Evolutionary conservation across 2,113 vertebrate genomes (phyloP).

Genomic region (Benitochromis conjunctus): DNA sequence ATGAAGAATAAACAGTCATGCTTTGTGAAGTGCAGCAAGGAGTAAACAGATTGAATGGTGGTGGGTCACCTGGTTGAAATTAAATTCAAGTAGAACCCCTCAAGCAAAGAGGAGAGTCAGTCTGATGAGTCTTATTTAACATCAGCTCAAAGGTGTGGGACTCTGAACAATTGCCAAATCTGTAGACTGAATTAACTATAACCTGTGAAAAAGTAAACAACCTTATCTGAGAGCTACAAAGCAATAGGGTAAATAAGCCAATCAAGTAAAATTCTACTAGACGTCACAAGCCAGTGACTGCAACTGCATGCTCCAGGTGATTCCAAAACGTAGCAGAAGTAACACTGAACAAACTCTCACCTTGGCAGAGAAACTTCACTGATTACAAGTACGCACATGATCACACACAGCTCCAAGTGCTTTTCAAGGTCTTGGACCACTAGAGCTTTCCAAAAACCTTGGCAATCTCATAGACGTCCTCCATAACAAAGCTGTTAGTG

Average conservation of each 20-base stretch:
- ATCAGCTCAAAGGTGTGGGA: neutral
- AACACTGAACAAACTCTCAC: neutral
- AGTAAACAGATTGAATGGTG: neutral
- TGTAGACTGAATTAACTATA: neutral
- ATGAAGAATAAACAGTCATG: neutral
- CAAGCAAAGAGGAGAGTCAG: neutral
- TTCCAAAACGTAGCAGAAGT: neutral
- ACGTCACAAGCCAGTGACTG: neutral
- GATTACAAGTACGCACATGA: neutral
- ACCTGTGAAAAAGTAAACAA: neutral
- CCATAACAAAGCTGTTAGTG: neutral
- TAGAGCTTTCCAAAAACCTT: neutral
- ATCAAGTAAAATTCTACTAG: neutral
- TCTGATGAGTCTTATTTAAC: neutral
- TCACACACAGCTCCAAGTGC: neutral
- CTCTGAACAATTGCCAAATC: neutral
- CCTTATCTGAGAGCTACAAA: neutral
- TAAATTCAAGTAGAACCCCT: neutral
- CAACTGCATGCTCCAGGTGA: neutral
- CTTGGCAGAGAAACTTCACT: neutral
- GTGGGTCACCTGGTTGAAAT: neutral
- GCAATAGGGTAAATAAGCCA: rapidly evolving
- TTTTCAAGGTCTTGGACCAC: neutral
- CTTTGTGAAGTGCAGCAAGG: neutral
- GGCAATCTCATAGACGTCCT: neutral